Evolutionary conservation across 2,113 vertebrate genomes (phyloP), one percentile per base, ranked within the genome.

Genomic region (Glaucidium brasilianum): DNA sequence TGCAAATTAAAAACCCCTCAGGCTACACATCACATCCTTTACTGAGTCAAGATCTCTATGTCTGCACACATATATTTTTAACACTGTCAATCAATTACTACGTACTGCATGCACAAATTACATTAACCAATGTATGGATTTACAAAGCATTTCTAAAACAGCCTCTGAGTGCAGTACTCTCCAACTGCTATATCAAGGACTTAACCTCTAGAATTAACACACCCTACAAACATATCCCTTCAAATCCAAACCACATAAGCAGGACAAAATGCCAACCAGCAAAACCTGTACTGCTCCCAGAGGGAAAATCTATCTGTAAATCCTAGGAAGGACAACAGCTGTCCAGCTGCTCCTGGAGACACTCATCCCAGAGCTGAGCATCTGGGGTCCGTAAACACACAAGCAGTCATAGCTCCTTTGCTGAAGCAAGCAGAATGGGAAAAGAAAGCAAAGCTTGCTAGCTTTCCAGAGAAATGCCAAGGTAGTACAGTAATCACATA

Each of bases 171-270:
- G n/a, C 19, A 45, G 63, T 50, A 59, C 20, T 67, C n/a, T 82
- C 52, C 21, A 88, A 27, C 76, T 80, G 27, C 81, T 77, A 34
- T 35, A 66, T 43, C 93, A 90, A 60, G 76, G 93, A 89, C 37
- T 73, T 84, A 72, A 60, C 22, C 90, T 66, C 55, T 39, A 78
- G 88, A 91, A 88, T 67, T 88, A 85, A 88, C 75, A 95, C 79
- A 55, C 25, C 8, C 30, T 81, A 63, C 39, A 73, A 76, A 81
- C 56, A 35, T 12, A 75, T 27, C 78, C 73, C n/a, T 90, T 63
- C 73, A 50, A 88, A 66, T 88, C 90, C 83, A 77, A 68, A 91
- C 16, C 83, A 91, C 88, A 94, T 41, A 88, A 95, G 83, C 43
- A 87, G 55, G 64, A 89, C 83, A 88, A 95, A 96, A 75, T 8